Percentiles rank a stretch among this genome's conserved stretches.
These are phyloP conservation scores for Hypotaenidia philippensis DNA, from an alignment of 2,797 vertebrate genomes.

Conservation along the genomic window DNA sequence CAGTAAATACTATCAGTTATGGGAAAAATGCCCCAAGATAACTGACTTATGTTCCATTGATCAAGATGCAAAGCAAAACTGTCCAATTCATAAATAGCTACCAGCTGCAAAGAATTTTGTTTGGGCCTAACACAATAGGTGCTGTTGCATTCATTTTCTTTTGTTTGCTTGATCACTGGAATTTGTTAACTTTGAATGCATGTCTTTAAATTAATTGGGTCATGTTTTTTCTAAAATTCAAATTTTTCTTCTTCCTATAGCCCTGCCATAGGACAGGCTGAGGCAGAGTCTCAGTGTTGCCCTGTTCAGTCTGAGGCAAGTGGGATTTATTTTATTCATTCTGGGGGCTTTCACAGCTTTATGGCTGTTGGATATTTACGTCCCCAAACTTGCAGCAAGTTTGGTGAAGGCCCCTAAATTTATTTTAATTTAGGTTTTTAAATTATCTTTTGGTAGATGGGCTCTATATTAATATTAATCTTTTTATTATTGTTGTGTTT, in stretches of 20 bases:
- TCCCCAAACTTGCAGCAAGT: slow-evolving; percentile 99
- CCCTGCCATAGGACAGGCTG: slow-evolving; percentile 97
- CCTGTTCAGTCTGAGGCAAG: slow-evolving; percentile 99
- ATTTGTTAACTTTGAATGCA: slow-evolving; percentile 81
- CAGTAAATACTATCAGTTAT: slow-evolving; percentile 33
- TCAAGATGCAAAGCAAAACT: slow-evolving; percentile 66
- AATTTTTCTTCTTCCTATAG: slow-evolving; percentile 98
- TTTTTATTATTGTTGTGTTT: slow-evolving; percentile 72
- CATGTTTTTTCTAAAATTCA: slow-evolving; percentile 93
- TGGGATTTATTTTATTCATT: slow-evolving; percentile 94
- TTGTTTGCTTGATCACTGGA: slow-evolving; percentile 82
- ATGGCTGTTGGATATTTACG: slow-evolving; percentile 92
- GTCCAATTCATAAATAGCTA: slow-evolving; percentile 25
- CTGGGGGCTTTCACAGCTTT: slow-evolving; percentile 94
- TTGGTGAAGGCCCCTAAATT: slow-evolving; percentile 95
- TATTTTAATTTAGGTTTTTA: slow-evolving; percentile 88
- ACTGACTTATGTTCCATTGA: slow-evolving; percentile 62
- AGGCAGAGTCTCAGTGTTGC: slow-evolving; percentile 98
- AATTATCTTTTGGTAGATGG: slow-evolving; percentile 81
- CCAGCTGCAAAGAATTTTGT: background rate
- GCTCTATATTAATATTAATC: slow-evolving; percentile 87
- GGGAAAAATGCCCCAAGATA: slow-evolving; percentile 18
- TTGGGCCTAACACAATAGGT: slow-evolving; percentile 43
- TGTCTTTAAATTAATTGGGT: slow-evolving; percentile 86
- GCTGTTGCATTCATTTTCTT: slow-evolving; percentile 49